Evolutionary conservation across 1,140 invertebrate genomes (phyloP).

Genomic region (Adelges cooleyi): DNA sequence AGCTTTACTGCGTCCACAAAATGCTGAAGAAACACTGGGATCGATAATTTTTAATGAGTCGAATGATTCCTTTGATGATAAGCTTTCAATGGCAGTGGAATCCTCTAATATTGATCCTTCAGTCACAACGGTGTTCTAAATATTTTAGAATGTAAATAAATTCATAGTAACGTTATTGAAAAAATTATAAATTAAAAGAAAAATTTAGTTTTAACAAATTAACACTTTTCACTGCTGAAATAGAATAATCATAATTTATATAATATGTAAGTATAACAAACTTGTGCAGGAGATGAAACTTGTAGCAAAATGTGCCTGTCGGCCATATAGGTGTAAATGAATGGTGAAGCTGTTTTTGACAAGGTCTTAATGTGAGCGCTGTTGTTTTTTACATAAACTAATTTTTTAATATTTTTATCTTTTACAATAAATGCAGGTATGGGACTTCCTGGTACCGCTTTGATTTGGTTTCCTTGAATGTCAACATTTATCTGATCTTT

Average conservation of each 20-base stretch:
- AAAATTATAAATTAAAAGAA: no score
- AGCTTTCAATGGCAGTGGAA: conserved; percentile 13
- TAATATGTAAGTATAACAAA: no score
- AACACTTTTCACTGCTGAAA: no score
- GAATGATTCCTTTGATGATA: conserved; percentile 1
- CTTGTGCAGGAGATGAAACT: conserved; percentile 11
- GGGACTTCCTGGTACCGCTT: conserved; percentile 1
- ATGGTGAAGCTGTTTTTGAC: neutral
- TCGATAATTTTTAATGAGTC: conserved; percentile 3
- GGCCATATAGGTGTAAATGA: conserved; percentile 19
- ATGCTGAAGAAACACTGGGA: conserved; percentile 20
- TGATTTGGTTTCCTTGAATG: neutral
- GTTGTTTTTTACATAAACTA: neutral
- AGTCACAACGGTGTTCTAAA: conserved; percentile 1
- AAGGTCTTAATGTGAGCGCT: neutral
- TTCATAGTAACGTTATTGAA: no score
- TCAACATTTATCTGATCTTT: conserved; percentile 4
- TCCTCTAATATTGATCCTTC: conserved; percentile 20
- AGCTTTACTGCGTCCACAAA: conserved; percentile 27
- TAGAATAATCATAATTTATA: no score
- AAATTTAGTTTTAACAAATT: no score
- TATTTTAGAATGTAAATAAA: neutral
- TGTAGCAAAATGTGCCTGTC: conserved; percentile 20
- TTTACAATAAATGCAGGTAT: conserved; percentile 13
- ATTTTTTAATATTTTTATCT: conserved; percentile 20